Conservation (phyloP, 2,797 vertebrate genomes). For the Okamejei kenojei region DNA sequence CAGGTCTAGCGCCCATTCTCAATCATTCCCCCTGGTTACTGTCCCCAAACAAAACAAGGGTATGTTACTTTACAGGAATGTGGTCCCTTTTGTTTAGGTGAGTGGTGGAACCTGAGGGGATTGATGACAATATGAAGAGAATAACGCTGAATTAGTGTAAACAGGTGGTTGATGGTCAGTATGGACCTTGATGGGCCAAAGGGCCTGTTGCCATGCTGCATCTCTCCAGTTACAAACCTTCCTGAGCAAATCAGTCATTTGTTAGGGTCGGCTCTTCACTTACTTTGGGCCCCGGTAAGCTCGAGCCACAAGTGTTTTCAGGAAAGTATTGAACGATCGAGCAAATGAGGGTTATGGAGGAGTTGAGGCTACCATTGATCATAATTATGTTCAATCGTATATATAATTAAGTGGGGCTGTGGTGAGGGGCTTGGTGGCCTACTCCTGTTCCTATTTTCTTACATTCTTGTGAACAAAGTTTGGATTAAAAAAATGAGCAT, state of each 20-base stretch:
- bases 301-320: neutral
- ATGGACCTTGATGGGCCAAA: no score
- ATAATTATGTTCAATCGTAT: no score
- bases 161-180: neutral
- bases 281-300: neutral
- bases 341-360: no score
- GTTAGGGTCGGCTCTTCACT: neutral
- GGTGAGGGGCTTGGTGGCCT: no score
- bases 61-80: neutral
- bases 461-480: no score
- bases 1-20: neutral
- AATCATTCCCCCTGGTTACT: neutral
- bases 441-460: no score
- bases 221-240: neutral
- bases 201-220: no score
- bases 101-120: no score
- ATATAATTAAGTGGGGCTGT: no score
- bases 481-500: neutral
- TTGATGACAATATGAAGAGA: no score
- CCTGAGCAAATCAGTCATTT: neutral
- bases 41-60: neutral
- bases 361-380: no score
- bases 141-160: neutral
- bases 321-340: neutral
- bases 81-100: no score